Percentiles rank a stretch among this genome's conserved stretches.
Conservation (phyloP, 2,888 invertebrate species). For the Cephalotes varians region DNA sequence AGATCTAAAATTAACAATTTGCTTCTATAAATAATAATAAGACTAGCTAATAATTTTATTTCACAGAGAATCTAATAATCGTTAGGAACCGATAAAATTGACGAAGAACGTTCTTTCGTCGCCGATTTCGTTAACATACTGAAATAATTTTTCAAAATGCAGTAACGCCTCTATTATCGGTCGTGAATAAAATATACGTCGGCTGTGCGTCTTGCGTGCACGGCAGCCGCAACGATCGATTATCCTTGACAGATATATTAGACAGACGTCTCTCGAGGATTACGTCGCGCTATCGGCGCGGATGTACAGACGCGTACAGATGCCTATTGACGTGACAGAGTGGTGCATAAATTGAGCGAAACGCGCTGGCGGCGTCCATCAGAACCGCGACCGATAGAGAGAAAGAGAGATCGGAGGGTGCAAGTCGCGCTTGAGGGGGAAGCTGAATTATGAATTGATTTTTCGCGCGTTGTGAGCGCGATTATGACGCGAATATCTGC, state of each 20-base stretch:
- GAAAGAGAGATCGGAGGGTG: slow-evolving; percentile 32
- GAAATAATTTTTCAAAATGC: slow-evolving; percentile 6
- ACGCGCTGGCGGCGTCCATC: slow-evolving; percentile 62
- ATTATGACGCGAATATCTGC: slow-evolving; percentile 64
- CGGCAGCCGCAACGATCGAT: slow-evolving; percentile 65
- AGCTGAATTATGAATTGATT: slow-evolving; percentile 67
- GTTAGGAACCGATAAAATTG: neutral
- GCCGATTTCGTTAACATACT: neutral
- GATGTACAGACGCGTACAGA: slow-evolving; percentile 54
- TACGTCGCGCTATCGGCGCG: slow-evolving; percentile 41
- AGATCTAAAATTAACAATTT: neutral
- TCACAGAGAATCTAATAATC: neutral
- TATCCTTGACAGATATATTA: slow-evolving; percentile 72
- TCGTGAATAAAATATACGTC: slow-evolving; percentile 50
- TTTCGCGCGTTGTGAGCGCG: slow-evolving; percentile 62
- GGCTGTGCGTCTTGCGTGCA: slow-evolving; percentile 45
- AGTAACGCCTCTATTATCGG: neutral
- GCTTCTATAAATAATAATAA: neutral
- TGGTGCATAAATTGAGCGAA: slow-evolving; percentile 69
- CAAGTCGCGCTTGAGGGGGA: too few relatives aligned
- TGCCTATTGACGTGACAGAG: slow-evolving; percentile 65
- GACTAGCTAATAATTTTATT: neutral
- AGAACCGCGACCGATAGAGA: slow-evolving; percentile 31
- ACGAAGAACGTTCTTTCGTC: neutral
- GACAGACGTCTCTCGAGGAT: slow-evolving; percentile 68